Evolutionary conservation across 2,797 vertebrate species (phyloP), one percentile per base, ranked within the genome.

Genomic region (Peromyscus nudipes): DNA sequence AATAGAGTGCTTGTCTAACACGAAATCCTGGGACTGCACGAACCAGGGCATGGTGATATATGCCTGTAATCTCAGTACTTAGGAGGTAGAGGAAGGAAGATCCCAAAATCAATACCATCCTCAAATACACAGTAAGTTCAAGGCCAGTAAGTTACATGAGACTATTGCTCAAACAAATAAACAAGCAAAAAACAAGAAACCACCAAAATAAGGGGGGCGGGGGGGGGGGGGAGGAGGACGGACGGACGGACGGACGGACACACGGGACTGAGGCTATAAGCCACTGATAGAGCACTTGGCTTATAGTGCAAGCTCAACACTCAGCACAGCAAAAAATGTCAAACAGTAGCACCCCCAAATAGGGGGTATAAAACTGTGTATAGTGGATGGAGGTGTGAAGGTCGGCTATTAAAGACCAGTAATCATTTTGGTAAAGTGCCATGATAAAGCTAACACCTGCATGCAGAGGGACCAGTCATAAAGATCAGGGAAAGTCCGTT

Each of bases 391-490:
- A 65, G 17, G 27, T 16, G 92, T 12, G 13, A 17, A 62, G 57
- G 7, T 43, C 57, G 29, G 60, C 60, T 83, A 65, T 19, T 84
- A 46, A 34, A 65, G 62, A 46, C 16, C 82, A 76, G 73, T 43
- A 46, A 67, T 64, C 65, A 80, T 83, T 96, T 67, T 86, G 88
- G 97, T 19, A 77, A 79, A 96, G n/a, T 46, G 52, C 69, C 3
- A 69, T 80, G 88, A 96, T 77, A 91, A 97, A 91, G 73, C 64
- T 89, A 8, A 85, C 82, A 91, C 8, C 34, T 89, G 14, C 91
- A 80, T 85, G 85, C 75, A 82, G 86, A 93, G 27, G 14, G 31
- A 57, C 14, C 1, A 37, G 25, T 92, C 64, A 90, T 55, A 81
- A 69, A 80, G 34, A 86, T 60, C 83, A 1, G 80, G 34, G 25